Conservation (phyloP, 2,113 vertebrate genomes). For the Mohoua ochrocephala region DNA sequence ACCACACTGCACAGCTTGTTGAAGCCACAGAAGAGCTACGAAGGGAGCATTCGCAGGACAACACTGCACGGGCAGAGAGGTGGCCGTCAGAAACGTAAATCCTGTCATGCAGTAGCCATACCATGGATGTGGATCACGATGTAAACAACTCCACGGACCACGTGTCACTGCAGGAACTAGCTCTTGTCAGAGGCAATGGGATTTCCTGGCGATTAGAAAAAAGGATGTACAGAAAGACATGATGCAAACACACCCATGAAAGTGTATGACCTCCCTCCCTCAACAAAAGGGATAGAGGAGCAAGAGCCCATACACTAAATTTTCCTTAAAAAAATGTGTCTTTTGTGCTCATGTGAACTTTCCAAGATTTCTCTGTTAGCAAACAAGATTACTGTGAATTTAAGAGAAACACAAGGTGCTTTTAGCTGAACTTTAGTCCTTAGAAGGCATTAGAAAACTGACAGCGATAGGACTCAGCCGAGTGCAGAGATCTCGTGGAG, state of each 20-base stretch:
- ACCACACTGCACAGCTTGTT: not conserved
- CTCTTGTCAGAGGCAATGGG: not conserved
- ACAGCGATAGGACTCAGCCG: not conserved
- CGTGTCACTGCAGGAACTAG: not conserved
- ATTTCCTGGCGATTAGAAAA: constrained; percentile 1
- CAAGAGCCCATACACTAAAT: not conserved
- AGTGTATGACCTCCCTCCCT: not conserved
- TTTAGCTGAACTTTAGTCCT: not conserved
- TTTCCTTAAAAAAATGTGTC: not conserved
- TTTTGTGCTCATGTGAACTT: not conserved
- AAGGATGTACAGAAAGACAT: not conserved
- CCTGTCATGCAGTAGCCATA: not conserved
- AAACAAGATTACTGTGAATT: not conserved
- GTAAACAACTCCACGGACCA: not conserved
- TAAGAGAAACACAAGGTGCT: not conserved
- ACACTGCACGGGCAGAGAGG: fast-evolving
- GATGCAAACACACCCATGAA: not conserved
- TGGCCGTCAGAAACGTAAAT: not conserved
- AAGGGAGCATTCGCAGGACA: not conserved
- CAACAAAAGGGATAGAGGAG: not conserved
- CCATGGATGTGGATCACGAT: not conserved
- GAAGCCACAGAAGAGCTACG: not conserved
- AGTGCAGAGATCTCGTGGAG: not conserved
- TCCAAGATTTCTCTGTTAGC: not conserved
- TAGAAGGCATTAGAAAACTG: not conserved